A percentile compares a stretch with the other conserved stretches of the same genome.
These are phyloP conservation scores for Macroglossus sobrinus DNA, from an alignment of 2,113 vertebrate genomes.

Conservation along the genomic window DNA sequence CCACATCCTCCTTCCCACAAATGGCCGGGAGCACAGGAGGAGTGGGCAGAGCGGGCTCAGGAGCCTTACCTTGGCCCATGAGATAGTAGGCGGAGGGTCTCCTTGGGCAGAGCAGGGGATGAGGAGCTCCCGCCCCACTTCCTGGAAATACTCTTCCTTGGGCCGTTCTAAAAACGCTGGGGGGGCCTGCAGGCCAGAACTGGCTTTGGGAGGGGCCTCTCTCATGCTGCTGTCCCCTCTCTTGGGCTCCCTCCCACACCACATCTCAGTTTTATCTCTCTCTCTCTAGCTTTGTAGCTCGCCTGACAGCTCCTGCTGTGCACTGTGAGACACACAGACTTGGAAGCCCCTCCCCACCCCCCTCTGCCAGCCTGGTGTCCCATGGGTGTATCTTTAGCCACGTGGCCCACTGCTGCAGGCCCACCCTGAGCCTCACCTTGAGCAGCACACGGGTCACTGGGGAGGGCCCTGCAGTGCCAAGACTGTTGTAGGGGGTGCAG, in stretches of 20 bases:
- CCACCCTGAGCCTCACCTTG: conserved; percentile 81
- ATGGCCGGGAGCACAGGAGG: background rate
- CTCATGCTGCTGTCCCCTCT: background rate
- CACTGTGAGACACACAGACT: background rate
- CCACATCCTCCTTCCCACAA: background rate
- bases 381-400: background rate
- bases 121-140: conserved; percentile 92
- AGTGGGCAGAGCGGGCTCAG: background rate
- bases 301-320: background rate
- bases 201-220: background rate
- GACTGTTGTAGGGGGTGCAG: conserved; percentile 96
- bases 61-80: conserved; percentile 91
- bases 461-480: conserved; percentile 92
- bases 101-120: conserved; percentile 89
- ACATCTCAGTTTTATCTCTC: background rate
- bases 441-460: conserved; percentile 89
- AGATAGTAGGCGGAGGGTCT: conserved; percentile 89
- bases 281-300: background rate
- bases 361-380: background rate
- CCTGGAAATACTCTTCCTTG: conserved; percentile 93
- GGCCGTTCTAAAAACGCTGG: conserved; percentile 87
- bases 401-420: background rate
- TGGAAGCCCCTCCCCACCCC: background rate
- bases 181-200: conserved; percentile 86
- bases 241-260: background rate